Evolutionary conservation across 1,140 invertebrate genomes (phyloP), one percentile per base, ranked within the genome.

Genomic region (Geopemphigus sp.): DNA sequence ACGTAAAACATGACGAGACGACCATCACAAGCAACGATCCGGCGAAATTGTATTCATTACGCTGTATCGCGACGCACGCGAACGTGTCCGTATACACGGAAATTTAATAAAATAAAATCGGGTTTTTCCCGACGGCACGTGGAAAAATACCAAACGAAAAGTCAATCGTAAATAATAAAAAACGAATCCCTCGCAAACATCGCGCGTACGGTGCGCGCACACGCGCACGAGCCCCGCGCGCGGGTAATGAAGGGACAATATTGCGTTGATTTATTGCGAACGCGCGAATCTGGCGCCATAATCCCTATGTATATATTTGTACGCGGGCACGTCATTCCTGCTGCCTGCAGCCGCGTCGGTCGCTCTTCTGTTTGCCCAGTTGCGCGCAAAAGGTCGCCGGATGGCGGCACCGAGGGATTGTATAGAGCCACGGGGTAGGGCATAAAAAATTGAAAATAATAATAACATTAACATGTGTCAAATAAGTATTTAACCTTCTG

Each of bases 401-500:
- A 12, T 0, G 32, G n/a, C 12, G 32, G 57, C 3, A 1, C 47
- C 15, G 47, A 15, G 47, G 47, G 24, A n/a, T n/a, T n/a, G n/a
- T n/a, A n/a, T n/a, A 47, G 24, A 17, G 50, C n/a, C 3, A 12
- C 22, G 47, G 24, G 24, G 47, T 8, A 45, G 32, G 15, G 68
- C 53, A 14, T 24, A 15, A 47, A 26, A 24, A 24, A 50, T 47
- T 45, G 53, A 70, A 70, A 68, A 68, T 70, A 70, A 72, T 54
- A 63, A 78, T 47, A 78, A 78, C 39, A 78, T 78, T 78, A 78
- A 78, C 74, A 50, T 61, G 74, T 78, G 74, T 78, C 61, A 78
- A 78, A 78, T 78, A 78, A 78, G 74, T 78, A 78, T 78, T 78
- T 78, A 78, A 57, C 74, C 74, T 63, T 78, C 74, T 78, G 74